Evolutionary conservation across 2,888 invertebrate genomes (phyloP).

Genomic region (Torymus texanus): DNA sequence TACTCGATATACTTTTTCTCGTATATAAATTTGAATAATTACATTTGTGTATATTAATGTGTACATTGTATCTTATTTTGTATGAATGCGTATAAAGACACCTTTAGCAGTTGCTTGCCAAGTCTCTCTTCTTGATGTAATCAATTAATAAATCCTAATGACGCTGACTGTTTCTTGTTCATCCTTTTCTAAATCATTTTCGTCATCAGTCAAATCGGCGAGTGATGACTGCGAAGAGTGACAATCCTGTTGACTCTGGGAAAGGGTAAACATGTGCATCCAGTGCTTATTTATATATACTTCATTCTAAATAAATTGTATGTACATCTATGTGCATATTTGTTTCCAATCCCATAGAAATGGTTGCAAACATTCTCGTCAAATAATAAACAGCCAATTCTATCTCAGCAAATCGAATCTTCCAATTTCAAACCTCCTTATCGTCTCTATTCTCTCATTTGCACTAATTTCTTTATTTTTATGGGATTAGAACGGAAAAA

Average conservation of each 20-base stretch:
- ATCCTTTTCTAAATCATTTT: slow-evolving; percentile 54
- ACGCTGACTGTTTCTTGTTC: slow-evolving; percentile 54
- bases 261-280: slow-evolving; percentile 56
- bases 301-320: slow-evolving; percentile 50
- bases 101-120: slow-evolving; percentile 37
- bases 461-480: slow-evolving; percentile 49
- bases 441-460: slow-evolving; percentile 17
- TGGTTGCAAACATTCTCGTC: slow-evolving; percentile 20
- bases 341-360: slow-evolving; percentile 58
- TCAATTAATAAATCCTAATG: slow-evolving; percentile 55
- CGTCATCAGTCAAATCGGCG: slow-evolving; percentile 48
- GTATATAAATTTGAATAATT: slow-evolving; percentile 56
- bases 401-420: slow-evolving; percentile 31
- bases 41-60: slow-evolving; percentile 52
- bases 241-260: slow-evolving; percentile 55
- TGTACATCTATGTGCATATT: slow-evolving; percentile 59
- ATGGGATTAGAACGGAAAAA: slow-evolving; percentile 57
- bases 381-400: slow-evolving; percentile 36
- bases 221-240: slow-evolving; percentile 49
- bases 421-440: slow-evolving; percentile 26
- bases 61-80: slow-evolving; percentile 49
- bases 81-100: slow-evolving; percentile 45
- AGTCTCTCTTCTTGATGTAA: slow-evolving; percentile 25
- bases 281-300: slow-evolving; percentile 49
- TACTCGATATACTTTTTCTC: slow-evolving; percentile 43